Evolutionary conservation across 2,797 vertebrate species (phyloP).

Genomic region (Cyclopterus lumpus): DNA sequence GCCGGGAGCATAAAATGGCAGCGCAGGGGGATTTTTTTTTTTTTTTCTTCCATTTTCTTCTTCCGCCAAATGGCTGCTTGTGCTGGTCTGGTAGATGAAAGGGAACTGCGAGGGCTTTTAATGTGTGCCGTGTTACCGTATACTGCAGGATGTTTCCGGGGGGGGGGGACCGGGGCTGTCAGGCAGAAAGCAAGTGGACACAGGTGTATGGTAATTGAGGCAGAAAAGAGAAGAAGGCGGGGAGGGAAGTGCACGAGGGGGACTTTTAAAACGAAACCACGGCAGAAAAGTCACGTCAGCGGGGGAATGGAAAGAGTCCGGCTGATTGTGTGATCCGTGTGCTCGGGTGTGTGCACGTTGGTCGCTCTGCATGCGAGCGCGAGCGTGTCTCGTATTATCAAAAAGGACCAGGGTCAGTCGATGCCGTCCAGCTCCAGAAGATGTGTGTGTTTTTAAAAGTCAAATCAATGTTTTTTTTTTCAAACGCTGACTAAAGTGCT

Average conservation of each 20-base stretch:
- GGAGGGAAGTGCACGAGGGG: slow-evolving; percentile 43
- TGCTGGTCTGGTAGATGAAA: slow-evolving; percentile 64
- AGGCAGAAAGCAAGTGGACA: slow-evolving; percentile 65
- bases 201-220: slow-evolving; percentile 72
- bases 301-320: not conserved
- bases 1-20: slow-evolving; percentile 56
- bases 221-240: slow-evolving; percentile 43
- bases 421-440: not conserved
- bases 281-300: slow-evolving; percentile 53
- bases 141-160: slow-evolving; percentile 52
- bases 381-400: too few relatives aligned
- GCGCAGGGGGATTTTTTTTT: slow-evolving; percentile 17
- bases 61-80: slow-evolving; percentile 61
- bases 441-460: not conserved
- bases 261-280: slow-evolving; percentile 57
- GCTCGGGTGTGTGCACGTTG: not conserved
- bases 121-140: slow-evolving; percentile 55
- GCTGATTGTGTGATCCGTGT: slow-evolving; percentile 22
- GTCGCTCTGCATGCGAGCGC: not conserved
- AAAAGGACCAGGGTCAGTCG: too few relatives aligned
- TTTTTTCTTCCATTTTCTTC: not conserved
- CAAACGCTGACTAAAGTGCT: not conserved
- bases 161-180: slow-evolving; percentile 57
- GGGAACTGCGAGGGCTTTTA: slow-evolving; percentile 61
- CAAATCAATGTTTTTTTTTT: too few relatives aligned